phyloP scores from a whole-genome alignment of 1,140 invertebrate species.

The Anthonomus grandis region DNA sequence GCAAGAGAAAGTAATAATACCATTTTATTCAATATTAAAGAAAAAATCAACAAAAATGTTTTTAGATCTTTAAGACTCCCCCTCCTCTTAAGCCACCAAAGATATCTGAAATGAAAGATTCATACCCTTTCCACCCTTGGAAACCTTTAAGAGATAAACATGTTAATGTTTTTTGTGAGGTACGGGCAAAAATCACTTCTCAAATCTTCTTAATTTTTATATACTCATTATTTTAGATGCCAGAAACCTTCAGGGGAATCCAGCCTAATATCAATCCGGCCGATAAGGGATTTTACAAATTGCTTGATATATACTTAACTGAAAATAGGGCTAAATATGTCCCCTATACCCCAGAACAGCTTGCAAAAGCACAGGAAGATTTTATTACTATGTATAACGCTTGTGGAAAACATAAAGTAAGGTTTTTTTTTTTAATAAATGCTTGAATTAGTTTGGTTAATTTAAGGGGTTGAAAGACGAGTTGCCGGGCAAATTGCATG shows the following conservation, averaged over 20 bases:
- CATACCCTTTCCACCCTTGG: conserved; percentile 25
- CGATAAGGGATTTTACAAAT: conserved; percentile 39
- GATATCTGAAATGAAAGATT: conserved; percentile 41
- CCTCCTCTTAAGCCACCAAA: conserved; percentile 28
- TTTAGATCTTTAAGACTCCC: conserved; percentile 38
- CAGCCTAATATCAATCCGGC: conserved; percentile 41
- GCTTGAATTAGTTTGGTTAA: background rate
- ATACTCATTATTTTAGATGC: conserved; percentile 27
- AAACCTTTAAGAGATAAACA: conserved; percentile 1
- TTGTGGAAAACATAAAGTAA: conserved; percentile 32
- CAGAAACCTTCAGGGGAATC: conserved; percentile 36
- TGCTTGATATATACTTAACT: conserved; percentile 45
- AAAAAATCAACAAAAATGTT: conserved; percentile 3
- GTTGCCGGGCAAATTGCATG: conserved; percentile 6
- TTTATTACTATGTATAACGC: conserved; percentile 44
- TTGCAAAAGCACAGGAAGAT: conserved; percentile 39
- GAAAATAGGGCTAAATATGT: conserved; percentile 38
- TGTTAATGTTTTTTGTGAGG: conserved; percentile 1
- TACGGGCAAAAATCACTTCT: no score
- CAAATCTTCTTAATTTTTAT: background rate
- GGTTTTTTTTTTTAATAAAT: background rate
- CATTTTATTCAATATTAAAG: background rate
- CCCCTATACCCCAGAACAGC: conserved; percentile 34
- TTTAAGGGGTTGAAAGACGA: conserved; percentile 14
- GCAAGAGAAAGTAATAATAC: conserved; percentile 39